Base-by-base conservation (phyloP, 2,113 vertebrate species). In the Labrus mixtus region DNA sequence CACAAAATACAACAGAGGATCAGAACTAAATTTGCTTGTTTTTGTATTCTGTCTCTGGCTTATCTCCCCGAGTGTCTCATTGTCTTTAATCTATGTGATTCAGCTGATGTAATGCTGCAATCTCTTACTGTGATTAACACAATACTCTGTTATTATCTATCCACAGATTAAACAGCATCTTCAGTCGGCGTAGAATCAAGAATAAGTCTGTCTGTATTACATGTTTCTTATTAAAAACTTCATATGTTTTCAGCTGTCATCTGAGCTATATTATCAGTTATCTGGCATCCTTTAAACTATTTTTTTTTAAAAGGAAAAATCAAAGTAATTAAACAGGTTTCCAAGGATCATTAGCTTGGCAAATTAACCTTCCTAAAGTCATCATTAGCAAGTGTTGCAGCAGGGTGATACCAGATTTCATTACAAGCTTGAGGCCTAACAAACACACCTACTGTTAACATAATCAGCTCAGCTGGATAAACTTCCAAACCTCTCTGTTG, bases 271-370 rank as follows among this genome's bases (percentile, higher is more conserved):
- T 39, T 29, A 51, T 50, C 33, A 41, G 51, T 11, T 78, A 19
- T 63, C 10, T 45, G 55, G 19, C 33, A 51, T 50, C 4, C 36
- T 10, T 48, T 10, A 37, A 13, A 59, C 4, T 17, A 8, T 16
- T 46, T 48, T 50, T 55, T 48, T 50, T 55, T 10, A 19, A 22
- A 33, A 33, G n/a, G 6, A 16, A 4, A 54, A 67, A 60, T 50
- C 19, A 51, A 50, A 33, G 29, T 55, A 59, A 37, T 70, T 61
- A 13, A 74, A 36, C 29, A 3, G 69, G 39, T 51, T 63, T 33
- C 1, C 56, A 65, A 60, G 41, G 22, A 71, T 19, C 36, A 64
- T 55, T 17, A 20, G 17, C 17, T 25, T 37, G 43, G 36, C 17
- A 43, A 61, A 43, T 78, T 20, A 66, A 20, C n/a, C 23, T 13